A percentile compares a stretch with the other conserved stretches of the same genome.
Conservation (phyloP, 1,140 invertebrate genomes). For the Drosophila tsacasi region DNA sequence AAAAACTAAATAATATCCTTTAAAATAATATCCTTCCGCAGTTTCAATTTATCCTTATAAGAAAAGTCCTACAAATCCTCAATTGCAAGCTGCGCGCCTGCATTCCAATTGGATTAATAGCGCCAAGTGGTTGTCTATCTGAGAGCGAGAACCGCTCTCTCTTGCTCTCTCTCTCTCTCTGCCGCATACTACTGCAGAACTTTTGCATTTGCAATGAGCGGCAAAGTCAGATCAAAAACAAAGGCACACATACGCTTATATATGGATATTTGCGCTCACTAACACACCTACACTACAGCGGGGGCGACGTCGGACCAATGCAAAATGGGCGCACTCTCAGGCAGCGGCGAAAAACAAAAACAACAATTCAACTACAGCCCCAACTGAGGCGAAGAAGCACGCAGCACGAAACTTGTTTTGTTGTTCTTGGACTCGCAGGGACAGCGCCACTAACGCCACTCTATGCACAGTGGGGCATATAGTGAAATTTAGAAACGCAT, state of each 20-base stretch:
- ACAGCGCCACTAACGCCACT: constrained; percentile 25
- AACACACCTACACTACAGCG: constrained; percentile 17
- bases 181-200: constrained; percentile 56
- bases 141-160: constrained; percentile 15
- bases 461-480: constrained; percentile 14
- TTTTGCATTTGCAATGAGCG: constrained; percentile 70
- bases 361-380: constrained; percentile 17
- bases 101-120: constrained; percentile 79
- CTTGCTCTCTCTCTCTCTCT: neutral
- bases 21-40: neutral
- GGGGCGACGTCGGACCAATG: constrained; percentile 52
- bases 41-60: neutral
- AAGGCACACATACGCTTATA: constrained; percentile 41
- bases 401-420: constrained; percentile 39
- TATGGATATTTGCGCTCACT: constrained; percentile 13
- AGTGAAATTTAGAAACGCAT: neutral
- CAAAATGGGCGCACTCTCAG: constrained; percentile 57
- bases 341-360: constrained; percentile 19
- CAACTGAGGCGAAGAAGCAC: constrained; percentile 38
- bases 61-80: constrained; percentile 8
- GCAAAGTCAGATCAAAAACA: constrained; percentile 63
- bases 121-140: constrained; percentile 59
- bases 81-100: constrained; percentile 57
- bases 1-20: neutral
- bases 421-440: constrained; percentile 25